Evolutionary conservation across 2,888 invertebrate genomes (phyloP).

Genomic region (Scaptodrosophila latifasciaeformis): DNA sequence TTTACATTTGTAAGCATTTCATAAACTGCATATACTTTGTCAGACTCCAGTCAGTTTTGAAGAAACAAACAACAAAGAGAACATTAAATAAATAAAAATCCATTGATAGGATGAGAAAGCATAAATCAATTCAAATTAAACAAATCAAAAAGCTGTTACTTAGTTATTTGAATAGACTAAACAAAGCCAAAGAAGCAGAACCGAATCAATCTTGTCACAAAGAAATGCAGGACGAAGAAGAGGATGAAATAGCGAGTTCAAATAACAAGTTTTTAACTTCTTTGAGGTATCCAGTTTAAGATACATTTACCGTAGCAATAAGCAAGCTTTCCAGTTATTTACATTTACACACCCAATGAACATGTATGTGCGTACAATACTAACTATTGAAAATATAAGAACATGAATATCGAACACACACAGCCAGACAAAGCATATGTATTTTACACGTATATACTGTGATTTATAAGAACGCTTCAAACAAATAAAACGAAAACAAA

Average conservation of each 20-base stretch:
- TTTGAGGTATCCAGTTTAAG: conserved; percentile 46
- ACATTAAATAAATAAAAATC: conserved; percentile 7
- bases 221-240: conserved; percentile 20
- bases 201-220: too few relatives aligned
- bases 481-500: conserved; percentile 32
- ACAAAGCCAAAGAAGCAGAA: conserved; percentile 13
- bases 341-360: conserved; percentile 24
- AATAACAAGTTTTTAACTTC: too few relatives aligned
- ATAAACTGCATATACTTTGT: conserved; percentile 26
- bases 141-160: conserved; percentile 56
- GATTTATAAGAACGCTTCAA: conserved; percentile 65
- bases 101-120: background rate
- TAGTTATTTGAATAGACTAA: conserved; percentile 57
- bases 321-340: conserved; percentile 59
- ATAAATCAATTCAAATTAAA: conserved; percentile 1
- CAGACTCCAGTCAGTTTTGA: conserved; percentile 7
- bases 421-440: conserved; percentile 42
- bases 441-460: conserved; percentile 68
- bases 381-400: conserved; percentile 24
- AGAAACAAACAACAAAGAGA: conserved; percentile 10
- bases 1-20: conserved; percentile 43
- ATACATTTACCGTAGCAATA: conserved; percentile 34
- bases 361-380: conserved; percentile 9
- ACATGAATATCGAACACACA: conserved; percentile 22
- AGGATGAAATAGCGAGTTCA: conserved; percentile 24